Evolutionary conservation across 2,797 vertebrate species (phyloP).

Genomic region (Darevskia nairensis): DNA sequence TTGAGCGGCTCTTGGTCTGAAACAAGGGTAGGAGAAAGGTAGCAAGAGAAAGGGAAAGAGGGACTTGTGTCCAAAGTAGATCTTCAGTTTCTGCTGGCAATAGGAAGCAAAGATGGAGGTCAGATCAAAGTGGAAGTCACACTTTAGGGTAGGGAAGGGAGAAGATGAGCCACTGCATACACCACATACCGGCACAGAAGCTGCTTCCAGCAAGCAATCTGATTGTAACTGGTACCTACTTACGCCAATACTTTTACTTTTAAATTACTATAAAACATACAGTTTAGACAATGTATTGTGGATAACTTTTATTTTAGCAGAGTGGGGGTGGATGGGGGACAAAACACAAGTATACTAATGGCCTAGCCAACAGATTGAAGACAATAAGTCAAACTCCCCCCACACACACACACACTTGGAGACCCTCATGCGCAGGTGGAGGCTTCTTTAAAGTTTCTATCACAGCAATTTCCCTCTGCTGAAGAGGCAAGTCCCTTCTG

Average conservation of each 20-base stretch:
- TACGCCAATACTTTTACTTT: not conserved
- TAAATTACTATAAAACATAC: not conserved
- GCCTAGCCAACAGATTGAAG: not conserved
- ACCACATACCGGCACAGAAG: slow-evolving; percentile 3
- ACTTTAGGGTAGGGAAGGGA: not conserved
- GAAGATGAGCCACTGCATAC: not conserved
- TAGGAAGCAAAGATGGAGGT: not conserved
- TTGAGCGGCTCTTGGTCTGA: not conserved
- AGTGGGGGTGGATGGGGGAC: no score
- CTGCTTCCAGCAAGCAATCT: slow-evolving; percentile 3
- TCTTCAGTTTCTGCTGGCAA: not conserved
- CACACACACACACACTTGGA: not conserved
- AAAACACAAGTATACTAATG: not conserved
- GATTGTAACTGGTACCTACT: not conserved
- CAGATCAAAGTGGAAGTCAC: slow-evolving; percentile 2
- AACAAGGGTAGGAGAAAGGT: not conserved
- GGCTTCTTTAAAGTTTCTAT: not conserved
- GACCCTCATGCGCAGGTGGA: not conserved
- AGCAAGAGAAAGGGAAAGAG: not conserved
- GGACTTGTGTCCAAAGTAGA: not conserved
- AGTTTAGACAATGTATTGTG: not conserved
- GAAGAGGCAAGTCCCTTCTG: not conserved
- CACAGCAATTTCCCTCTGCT: not conserved
- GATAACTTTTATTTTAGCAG: not conserved
- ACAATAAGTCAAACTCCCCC: not conserved